Conservation (phyloP, 2,797 vertebrate genomes). For the Urosaurus nigricauda region DNA sequence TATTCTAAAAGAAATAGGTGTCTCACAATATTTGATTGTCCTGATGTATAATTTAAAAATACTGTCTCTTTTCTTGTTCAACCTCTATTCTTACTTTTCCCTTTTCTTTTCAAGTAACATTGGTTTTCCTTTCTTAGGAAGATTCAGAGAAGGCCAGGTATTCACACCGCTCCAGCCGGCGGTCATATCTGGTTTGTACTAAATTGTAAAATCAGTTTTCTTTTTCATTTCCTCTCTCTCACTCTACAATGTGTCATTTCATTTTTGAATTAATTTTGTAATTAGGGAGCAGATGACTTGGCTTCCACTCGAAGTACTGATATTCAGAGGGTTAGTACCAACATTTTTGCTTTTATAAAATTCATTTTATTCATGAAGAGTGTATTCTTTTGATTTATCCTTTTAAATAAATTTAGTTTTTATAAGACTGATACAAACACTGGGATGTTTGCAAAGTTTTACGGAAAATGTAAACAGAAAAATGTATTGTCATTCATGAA, state of each 20-base stretch:
- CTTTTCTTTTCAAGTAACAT: conserved; percentile 64
- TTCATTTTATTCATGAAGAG: background rate
- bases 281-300: conserved; percentile 82
- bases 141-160: conserved; percentile 92
- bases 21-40: too few relatives aligned
- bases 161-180: conserved; percentile 84
- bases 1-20: too few relatives aligned
- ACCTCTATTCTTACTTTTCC: fast-evolving
- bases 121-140: conserved; percentile 86
- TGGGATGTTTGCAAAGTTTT: background rate
- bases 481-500: background rate
- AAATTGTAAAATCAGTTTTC: conserved; percentile 47
- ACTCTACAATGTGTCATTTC: conserved; percentile 63
- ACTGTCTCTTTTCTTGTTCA: conserved; percentile 34
- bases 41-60: conserved; percentile 4
- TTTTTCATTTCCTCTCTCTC: conserved; percentile 50
- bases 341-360: conserved; percentile 28
- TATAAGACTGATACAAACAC: background rate
- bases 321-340: conserved; percentile 86
- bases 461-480: background rate
- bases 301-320: conserved; percentile 77
- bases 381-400: background rate
- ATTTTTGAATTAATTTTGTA: conserved; percentile 69
- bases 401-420: conserved; percentile 20
- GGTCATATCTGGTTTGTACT: conserved; percentile 91